phyloP scores from a whole-genome alignment of 1,140 invertebrate species.

The Zaprionus nigranus region DNA sequence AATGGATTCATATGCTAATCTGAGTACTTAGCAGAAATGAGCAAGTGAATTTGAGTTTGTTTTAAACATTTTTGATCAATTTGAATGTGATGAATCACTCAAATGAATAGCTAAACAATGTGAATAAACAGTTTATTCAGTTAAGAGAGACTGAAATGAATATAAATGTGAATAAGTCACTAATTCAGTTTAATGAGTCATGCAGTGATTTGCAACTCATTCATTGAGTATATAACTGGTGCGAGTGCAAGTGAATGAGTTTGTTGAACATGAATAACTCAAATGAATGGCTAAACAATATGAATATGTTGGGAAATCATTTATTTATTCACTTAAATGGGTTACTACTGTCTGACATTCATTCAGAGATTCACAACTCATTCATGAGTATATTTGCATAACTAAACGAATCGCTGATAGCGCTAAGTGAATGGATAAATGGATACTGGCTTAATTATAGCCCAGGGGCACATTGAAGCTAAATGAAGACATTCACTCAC shows the following conservation, averaged over 20 bases:
- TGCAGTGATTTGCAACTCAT: no score
- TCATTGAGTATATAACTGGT: no score
- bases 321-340: no score
- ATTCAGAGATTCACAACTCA: background rate
- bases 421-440: background rate
- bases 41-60: background rate
- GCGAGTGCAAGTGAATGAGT: background rate
- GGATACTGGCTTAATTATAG: background rate
- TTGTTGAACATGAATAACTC: background rate
- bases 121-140: background rate
- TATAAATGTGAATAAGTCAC: background rate
- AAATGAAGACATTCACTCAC: slow-evolving; percentile 8
- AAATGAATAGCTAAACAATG: no score
- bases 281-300: background rate
- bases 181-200: no score
- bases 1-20: background rate
- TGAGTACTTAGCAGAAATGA: background rate
- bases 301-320: no score
- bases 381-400: slow-evolving; percentile 1
- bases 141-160: background rate
- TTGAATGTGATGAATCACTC: background rate
- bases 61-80: no score
- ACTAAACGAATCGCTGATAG: background rate
- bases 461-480: background rate
- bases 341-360: background rate